Evolutionary conservation across 2,113 vertebrate genomes (phyloP).

Genomic region (Atherinomorus stipes): DNA sequence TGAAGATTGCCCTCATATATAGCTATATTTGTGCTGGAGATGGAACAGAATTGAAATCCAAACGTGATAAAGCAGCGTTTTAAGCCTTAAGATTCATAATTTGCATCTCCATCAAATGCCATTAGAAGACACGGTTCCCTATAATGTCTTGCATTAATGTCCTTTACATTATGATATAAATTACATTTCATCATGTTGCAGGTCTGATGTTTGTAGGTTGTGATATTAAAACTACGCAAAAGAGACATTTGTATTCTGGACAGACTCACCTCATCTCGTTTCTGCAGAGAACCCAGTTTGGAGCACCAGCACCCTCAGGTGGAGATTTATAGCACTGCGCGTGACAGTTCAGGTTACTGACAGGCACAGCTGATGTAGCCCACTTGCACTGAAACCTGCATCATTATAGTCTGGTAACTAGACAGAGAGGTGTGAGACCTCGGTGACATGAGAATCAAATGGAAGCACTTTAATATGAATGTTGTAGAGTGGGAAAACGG

Average conservation of each 20-base stretch:
- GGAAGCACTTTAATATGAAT: too few relatives aligned
- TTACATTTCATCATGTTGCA: neutral
- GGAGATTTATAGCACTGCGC: conserved; percentile 12
- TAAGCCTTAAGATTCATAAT: too few relatives aligned
- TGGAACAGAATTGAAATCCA: conserved; percentile 12
- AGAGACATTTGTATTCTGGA: conserved; percentile 21
- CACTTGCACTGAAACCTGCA: too few relatives aligned
- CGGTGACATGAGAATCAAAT: too few relatives aligned
- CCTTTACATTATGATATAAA: neutral
- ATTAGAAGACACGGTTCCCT: neutral
- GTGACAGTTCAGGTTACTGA: neutral
- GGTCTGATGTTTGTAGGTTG: neutral
- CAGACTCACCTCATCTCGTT: conserved; percentile 16
- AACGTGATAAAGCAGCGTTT: neutral
- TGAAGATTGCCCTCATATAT: conserved; percentile 26
- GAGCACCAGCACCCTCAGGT: conserved; percentile 66
- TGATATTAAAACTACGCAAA: neutral
- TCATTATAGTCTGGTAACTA: neutral
- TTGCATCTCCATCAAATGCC: neutral
- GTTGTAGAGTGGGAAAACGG: too few relatives aligned
- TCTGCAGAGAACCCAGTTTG: conserved; percentile 25
- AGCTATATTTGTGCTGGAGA: neutral
- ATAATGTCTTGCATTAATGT: neutral
- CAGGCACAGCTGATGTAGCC: too few relatives aligned
- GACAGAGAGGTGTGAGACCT: neutral